Conservation (phyloP, 2,113 vertebrate genomes). For the Entomyzon cyanotis region DNA sequence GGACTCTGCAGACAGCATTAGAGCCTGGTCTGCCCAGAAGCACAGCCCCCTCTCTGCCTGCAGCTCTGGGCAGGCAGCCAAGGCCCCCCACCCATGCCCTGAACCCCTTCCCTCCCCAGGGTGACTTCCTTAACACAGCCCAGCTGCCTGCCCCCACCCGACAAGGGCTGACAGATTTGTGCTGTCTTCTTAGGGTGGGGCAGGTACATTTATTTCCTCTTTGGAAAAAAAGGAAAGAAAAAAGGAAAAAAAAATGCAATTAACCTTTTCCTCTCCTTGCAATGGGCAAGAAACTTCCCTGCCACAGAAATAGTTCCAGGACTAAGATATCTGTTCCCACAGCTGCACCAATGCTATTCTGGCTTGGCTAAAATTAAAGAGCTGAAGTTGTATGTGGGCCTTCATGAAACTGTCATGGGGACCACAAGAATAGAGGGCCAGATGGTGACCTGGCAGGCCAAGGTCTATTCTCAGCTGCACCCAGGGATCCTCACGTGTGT, state of each 20-base stretch:
- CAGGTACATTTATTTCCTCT: conserved; percentile 39
- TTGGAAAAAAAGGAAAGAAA: rapidly evolving
- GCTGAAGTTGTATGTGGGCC: neutral
- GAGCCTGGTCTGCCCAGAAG: neutral
- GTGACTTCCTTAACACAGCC: conserved; percentile 36
- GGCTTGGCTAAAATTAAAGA: conserved; percentile 33
- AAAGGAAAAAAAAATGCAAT: rapidly evolving
- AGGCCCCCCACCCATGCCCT: neutral
- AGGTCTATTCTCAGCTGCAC: neutral
- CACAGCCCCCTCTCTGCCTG: neutral
- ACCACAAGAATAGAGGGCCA: conserved; percentile 5
- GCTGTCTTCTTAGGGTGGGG: conserved; percentile 36
- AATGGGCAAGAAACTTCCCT: neutral
- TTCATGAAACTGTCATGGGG: neutral
- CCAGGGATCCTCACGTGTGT: neutral
- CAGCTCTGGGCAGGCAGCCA: neutral
- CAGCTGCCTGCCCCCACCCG: conserved; percentile 26
- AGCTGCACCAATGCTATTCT: neutral
- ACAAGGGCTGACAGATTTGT: conserved; percentile 48
- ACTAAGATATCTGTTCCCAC: neutral
- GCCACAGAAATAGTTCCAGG: neutral
- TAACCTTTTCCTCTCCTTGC: neutral
- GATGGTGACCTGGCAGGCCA: neutral
- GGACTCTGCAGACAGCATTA: neutral
- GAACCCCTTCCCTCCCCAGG: neutral